Evolutionary conservation across 2,113 vertebrate genomes (phyloP).

Genomic region (Haplotaxodon microlepis): DNA sequence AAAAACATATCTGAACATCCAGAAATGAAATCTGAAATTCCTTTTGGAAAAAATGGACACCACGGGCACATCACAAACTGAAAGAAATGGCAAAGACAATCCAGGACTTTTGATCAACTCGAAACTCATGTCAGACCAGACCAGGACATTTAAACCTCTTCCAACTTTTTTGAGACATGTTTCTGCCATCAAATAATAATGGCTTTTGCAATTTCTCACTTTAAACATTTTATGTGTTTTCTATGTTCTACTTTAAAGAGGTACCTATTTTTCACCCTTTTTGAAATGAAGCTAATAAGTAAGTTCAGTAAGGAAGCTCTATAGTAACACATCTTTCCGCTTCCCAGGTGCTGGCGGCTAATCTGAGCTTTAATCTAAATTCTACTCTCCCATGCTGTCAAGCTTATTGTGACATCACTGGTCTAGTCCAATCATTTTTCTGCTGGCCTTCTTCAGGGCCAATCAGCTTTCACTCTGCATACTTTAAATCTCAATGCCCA

Average conservation of each 20-base stretch:
- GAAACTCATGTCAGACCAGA: background rate
- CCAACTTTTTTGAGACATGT: background rate
- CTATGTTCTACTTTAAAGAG: background rate
- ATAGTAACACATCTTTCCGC: background rate
- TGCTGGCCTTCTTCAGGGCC: background rate
- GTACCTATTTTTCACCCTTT: background rate
- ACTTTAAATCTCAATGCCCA: background rate
- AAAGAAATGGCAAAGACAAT: background rate
- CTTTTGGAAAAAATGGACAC: background rate
- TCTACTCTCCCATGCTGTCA: background rate
- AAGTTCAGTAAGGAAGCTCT: background rate
- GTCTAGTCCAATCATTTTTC: background rate
- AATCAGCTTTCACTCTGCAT: background rate
- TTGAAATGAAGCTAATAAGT: background rate
- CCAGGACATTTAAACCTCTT: background rate
- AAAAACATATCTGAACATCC: background rate
- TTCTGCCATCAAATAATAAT: background rate
- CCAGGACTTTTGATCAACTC: background rate
- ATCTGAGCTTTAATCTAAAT: background rate
- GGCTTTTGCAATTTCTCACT: background rate
- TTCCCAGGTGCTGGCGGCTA: background rate
- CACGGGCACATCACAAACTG: background rate
- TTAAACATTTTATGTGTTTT: background rate
- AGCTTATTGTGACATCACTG: background rate
- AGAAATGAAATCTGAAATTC: background rate